Conservation (phyloP, 2,888 invertebrate genomes). For the Philereme vetulata region DNA sequence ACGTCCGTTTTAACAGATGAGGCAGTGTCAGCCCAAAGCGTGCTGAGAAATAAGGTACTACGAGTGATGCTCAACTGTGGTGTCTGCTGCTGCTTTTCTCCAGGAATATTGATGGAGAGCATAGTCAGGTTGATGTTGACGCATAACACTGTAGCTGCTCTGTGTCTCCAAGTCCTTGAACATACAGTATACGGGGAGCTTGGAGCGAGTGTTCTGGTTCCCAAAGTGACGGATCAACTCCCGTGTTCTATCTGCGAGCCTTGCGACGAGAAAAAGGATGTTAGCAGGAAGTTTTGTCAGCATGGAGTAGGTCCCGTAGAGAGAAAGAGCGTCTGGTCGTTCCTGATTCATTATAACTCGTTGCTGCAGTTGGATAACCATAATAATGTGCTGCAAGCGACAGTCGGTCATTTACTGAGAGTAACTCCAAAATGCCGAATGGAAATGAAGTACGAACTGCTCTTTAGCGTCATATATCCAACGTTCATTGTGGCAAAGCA, state of each 20-base stretch:
- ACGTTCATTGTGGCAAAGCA: slow-evolving; percentile 83
- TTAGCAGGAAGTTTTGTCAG: slow-evolving; percentile 56
- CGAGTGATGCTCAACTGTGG: slow-evolving; percentile 83
- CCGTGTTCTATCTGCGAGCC: slow-evolving; percentile 75
- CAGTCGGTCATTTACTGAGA: slow-evolving; percentile 83
- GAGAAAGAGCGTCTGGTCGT: slow-evolving; percentile 79
- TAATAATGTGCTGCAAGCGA: slow-evolving; percentile 78
- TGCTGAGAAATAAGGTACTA: slow-evolving; percentile 74
- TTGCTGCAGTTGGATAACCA: slow-evolving; percentile 82
- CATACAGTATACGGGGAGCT: slow-evolving; percentile 84
- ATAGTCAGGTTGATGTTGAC: slow-evolving; percentile 76
- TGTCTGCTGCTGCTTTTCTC: slow-evolving; percentile 86
- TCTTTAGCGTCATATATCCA: slow-evolving; percentile 85
- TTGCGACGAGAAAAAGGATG: slow-evolving; percentile 55
- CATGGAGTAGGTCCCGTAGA: slow-evolving; percentile 61
- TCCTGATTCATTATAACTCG: slow-evolving; percentile 83
- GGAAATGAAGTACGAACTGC: slow-evolving; percentile 82
- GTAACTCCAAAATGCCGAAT: slow-evolving; percentile 82
- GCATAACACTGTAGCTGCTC: slow-evolving; percentile 61
- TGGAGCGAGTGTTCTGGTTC: slow-evolving; percentile 73
- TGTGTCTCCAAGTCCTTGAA: slow-evolving; percentile 82
- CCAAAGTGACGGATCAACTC: slow-evolving; percentile 64
- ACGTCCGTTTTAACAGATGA: slow-evolving; percentile 76
- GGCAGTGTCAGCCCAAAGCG: slow-evolving; percentile 59
- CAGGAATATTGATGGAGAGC: slow-evolving; percentile 75